Conservation (phyloP, 2,113 vertebrate species). For the Clupea harengus region DNA sequence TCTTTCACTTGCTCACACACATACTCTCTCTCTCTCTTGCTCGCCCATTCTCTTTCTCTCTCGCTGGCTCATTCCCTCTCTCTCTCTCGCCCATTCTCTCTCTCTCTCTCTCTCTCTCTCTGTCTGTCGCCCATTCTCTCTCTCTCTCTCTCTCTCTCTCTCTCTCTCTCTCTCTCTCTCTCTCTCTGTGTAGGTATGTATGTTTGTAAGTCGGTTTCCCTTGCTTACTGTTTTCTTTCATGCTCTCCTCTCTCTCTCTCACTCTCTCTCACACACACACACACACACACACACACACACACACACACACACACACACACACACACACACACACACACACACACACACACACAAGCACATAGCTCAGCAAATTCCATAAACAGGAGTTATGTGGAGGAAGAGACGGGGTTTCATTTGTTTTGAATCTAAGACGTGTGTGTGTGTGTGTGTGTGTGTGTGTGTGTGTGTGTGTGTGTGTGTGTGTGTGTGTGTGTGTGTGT, state of each 20-base stretch:
- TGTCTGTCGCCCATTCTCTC: background rate
- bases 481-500: background rate
- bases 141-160: background rate
- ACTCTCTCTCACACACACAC: too few species aligned
- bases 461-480: background rate
- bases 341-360: background rate
- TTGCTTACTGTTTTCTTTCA: background rate
- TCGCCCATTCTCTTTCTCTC: background rate
- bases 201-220: too few species aligned
- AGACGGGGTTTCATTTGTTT: background rate
- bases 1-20: background rate
- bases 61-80: background rate
- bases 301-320: background rate
- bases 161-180: background rate
- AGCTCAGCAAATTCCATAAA: background rate
- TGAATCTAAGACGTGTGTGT: slow-evolving; percentile 19
- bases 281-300: too few species aligned
- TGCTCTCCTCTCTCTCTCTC: background rate
- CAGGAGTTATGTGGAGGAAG: background rate
- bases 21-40: background rate
- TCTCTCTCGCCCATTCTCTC: background rate
- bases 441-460: slow-evolving; percentile 27
- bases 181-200: too few species aligned
- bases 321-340: background rate
- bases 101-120: background rate